phyloP scores from a whole-genome alignment of 2,888 invertebrate species.

The Linyphia triangularis region DNA sequence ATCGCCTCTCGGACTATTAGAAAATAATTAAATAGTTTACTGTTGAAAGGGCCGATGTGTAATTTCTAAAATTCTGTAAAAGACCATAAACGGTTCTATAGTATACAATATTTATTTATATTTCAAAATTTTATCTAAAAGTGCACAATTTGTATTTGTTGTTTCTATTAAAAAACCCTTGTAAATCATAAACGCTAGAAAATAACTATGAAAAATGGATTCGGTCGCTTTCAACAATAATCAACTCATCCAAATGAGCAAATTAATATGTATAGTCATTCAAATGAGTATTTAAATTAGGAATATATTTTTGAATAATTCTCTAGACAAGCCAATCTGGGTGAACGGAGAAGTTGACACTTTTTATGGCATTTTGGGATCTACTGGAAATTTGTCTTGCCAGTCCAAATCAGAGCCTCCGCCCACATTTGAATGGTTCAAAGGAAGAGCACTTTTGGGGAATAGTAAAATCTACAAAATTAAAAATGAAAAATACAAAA shows the following conservation, averaged over 20 bases:
- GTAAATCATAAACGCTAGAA: too few relatives aligned
- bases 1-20: too few relatives aligned
- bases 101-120: too few relatives aligned
- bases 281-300: background rate
- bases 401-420: constrained; percentile 83
- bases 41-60: too few relatives aligned
- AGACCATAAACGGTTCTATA: too few relatives aligned
- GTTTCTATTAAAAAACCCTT: too few relatives aligned
- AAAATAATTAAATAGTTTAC: too few relatives aligned
- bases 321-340: constrained; percentile 78
- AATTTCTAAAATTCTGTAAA: too few relatives aligned
- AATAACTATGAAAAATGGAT: background rate
- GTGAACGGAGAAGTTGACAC: constrained; percentile 71
- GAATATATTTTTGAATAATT: too few relatives aligned
- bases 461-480: constrained; percentile 57
- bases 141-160: too few relatives aligned
- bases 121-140: too few relatives aligned
- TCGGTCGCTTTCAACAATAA: background rate
- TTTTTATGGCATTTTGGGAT: constrained; percentile 82
- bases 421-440: constrained; percentile 82
- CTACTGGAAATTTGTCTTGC: constrained; percentile 83
- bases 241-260: background rate
- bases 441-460: constrained; percentile 55
- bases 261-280: background rate
- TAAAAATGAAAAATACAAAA: constrained; percentile 43